Evolutionary conservation across 2,797 vertebrate species (phyloP).

Genomic region (Sternotherus odoratus): DNA sequence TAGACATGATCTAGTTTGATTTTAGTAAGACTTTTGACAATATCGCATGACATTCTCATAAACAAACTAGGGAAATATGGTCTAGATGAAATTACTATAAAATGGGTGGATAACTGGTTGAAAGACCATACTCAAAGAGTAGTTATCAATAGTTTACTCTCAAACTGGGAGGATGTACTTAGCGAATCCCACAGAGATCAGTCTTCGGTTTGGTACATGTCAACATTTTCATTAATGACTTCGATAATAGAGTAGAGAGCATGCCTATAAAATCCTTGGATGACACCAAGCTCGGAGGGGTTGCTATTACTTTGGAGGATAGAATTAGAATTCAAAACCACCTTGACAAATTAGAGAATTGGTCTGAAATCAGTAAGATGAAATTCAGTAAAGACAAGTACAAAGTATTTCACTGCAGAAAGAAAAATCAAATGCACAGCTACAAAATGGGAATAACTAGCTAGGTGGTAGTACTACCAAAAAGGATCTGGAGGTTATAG

Average conservation of each 20-base stretch:
- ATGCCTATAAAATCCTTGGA: background rate
- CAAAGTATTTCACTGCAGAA: background rate
- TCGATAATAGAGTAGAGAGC: background rate
- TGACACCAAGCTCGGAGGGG: background rate
- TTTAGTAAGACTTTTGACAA: background rate
- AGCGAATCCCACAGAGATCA: background rate
- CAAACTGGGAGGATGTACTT: background rate
- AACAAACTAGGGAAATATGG: background rate
- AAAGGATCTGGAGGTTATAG: background rate
- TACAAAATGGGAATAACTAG: background rate
- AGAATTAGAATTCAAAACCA: background rate
- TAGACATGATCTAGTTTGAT: background rate
- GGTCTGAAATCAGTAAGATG: background rate
- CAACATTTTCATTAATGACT: background rate
- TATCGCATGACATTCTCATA: background rate
- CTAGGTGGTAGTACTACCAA: background rate
- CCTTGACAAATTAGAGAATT: background rate
- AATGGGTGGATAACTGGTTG: background rate
- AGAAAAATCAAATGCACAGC: background rate
- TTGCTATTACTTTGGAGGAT: background rate
- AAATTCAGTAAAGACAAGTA: background rate
- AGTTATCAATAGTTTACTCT: background rate
- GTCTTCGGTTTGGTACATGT: background rate
- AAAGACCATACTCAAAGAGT: background rate
- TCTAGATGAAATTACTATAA: background rate